Evolutionary conservation across 1,140 invertebrate genomes (phyloP).

Genomic region (Sitodiplosis mosellana): DNA sequence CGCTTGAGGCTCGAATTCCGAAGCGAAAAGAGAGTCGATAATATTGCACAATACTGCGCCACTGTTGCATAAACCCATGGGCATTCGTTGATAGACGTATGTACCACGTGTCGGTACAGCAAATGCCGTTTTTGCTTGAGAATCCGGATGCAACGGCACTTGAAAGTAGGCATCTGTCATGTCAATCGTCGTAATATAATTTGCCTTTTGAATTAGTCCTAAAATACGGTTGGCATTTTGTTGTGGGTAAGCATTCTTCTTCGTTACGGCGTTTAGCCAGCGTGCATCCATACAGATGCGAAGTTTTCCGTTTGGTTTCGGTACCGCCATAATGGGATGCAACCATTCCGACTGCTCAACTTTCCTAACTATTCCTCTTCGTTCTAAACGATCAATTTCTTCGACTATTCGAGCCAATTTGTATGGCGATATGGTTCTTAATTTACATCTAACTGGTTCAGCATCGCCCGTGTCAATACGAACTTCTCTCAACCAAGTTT

Average conservation of each 20-base stretch:
- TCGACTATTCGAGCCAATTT: too few relatives aligned
- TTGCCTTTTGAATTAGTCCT: constrained; percentile 7
- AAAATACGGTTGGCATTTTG: constrained; percentile 8
- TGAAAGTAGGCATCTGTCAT: constrained; percentile 23
- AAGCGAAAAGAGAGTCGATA: constrained; percentile 12
- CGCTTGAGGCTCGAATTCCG: constrained; percentile 1
- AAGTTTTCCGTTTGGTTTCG: neutral
- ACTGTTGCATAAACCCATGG: constrained; percentile 27
- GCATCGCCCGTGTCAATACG: too few relatives aligned
- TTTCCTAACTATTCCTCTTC: too few relatives aligned
- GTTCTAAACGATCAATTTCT: too few relatives aligned
- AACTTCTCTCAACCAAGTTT: too few relatives aligned
- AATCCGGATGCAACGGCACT: constrained; percentile 12
- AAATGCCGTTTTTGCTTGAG: constrained; percentile 25
- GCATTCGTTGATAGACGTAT: constrained; percentile 17
- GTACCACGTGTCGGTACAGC: constrained; percentile 20
- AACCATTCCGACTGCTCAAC: too few relatives aligned
- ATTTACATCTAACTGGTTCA: too few relatives aligned
- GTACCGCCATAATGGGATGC: too few relatives aligned
- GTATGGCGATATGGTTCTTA: too few relatives aligned
- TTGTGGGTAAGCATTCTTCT: constrained; percentile 14
- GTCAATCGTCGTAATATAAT: constrained; percentile 13
- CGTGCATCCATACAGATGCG: constrained; percentile 21
- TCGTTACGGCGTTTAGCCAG: constrained; percentile 20
- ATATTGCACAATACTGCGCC: constrained; percentile 26